Percentiles rank a stretch among this genome's conserved stretches.
phyloP scores from a whole-genome alignment of 2,888 invertebrate genomes.

The Mesoligia furuncula region DNA sequence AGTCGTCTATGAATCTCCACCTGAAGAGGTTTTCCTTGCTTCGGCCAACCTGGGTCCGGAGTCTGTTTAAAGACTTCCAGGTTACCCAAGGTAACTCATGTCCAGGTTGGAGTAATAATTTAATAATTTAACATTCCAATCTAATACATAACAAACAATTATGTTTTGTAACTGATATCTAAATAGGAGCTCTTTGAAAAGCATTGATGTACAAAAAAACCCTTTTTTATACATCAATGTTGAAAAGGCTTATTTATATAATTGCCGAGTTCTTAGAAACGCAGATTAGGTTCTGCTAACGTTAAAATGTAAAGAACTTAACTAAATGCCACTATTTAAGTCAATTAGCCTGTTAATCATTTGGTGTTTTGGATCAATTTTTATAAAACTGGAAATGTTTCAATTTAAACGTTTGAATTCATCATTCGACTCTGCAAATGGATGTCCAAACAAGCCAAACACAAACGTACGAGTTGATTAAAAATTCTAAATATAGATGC shows the following conservation, averaged over 20 bases:
- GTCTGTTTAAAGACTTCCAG: too few species aligned
- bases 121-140: too few species aligned
- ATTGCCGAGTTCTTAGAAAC: slow-evolving; percentile 8
- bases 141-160: slow-evolving; percentile 12
- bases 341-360: slow-evolving; percentile 4
- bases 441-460: neutral
- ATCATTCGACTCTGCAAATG: slow-evolving; percentile 30
- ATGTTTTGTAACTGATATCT: slow-evolving; percentile 18
- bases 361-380: neutral
- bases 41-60: too few species aligned
- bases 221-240: too few species aligned
- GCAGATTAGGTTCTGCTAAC: slow-evolving; percentile 8
- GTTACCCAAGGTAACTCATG: too few species aligned
- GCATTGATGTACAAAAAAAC: too few species aligned
- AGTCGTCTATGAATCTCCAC: too few species aligned
- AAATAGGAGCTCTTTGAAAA: slow-evolving; percentile 2
- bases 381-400: slow-evolving; percentile 23
- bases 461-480: neutral
- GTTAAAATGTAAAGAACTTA: slow-evolving; percentile 31
- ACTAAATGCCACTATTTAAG: too few species aligned
- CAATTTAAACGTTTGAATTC: slow-evolving; percentile 1
- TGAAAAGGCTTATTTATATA: neutral
- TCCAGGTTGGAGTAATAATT: too few species aligned
- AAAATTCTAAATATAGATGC: slow-evolving; percentile 7
- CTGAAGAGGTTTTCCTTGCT: too few species aligned